Conservation (phyloP, 2,888 invertebrate genomes). For the Habrosyne pyritoides region DNA sequence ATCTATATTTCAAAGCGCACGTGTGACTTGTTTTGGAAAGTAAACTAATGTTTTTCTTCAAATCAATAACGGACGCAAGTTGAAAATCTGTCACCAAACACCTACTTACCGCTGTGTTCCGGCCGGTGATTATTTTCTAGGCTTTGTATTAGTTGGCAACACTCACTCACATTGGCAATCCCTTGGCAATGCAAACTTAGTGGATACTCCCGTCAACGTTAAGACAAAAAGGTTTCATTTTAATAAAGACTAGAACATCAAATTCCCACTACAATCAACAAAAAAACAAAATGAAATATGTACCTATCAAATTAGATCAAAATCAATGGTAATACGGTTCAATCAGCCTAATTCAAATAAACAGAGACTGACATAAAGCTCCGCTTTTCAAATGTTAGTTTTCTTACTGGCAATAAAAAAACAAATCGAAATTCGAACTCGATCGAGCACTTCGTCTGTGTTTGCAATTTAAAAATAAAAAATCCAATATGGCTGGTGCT, state of each 20-base stretch:
- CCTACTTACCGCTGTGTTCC: too few species aligned
- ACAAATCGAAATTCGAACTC: conserved; percentile 48
- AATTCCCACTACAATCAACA: background rate
- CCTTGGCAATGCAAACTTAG: too few species aligned
- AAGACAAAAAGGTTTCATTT: background rate
- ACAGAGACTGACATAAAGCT: background rate
- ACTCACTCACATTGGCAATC: too few species aligned
- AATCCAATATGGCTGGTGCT: conserved; percentile 62
- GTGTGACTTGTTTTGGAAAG: conserved; percentile 28
- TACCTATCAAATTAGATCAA: background rate
- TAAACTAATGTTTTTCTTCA: background rate
- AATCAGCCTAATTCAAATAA: background rate
- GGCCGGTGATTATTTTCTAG: too few species aligned
- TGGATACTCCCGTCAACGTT: too few species aligned
- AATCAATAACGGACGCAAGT: background rate
- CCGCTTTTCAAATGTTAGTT: conserved; percentile 17
- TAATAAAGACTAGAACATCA: background rate
- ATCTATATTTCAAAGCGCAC: conserved; percentile 36
- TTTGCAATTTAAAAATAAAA: conserved; percentile 62
- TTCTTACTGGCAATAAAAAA: conserved; percentile 39
- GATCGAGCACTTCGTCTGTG: conserved; percentile 56
- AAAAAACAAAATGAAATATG: background rate
- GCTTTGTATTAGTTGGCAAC: too few species aligned
- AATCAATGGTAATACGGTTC: background rate
- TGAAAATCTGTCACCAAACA: too few species aligned